A percentile compares a stretch with the other conserved stretches of the same genome.
Conservation (phyloP, 2,113 vertebrate genomes). For the Boulengeromyrus knoepffleri region DNA sequence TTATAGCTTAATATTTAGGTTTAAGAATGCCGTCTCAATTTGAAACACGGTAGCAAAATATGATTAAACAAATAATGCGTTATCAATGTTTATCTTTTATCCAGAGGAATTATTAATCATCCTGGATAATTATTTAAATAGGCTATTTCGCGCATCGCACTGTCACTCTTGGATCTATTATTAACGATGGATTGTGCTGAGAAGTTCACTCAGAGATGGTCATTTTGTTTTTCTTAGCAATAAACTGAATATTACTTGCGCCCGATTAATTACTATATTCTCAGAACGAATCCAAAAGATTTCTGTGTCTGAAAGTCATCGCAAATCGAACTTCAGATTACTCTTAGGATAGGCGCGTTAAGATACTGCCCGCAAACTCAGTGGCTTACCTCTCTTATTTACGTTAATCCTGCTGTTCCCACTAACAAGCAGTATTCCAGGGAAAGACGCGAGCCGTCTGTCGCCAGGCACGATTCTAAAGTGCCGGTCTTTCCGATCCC, state of each 20-base stretch:
- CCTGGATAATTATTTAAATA: background rate
- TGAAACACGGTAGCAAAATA: background rate
- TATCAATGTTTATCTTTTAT: background rate
- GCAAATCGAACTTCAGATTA: background rate
- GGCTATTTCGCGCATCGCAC: background rate
- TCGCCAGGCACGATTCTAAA: background rate
- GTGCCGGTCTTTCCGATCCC: background rate
- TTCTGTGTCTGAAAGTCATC: background rate
- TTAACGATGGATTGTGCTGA: background rate
- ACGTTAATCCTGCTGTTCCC: background rate
- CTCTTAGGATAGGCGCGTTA: background rate
- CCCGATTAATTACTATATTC: background rate
- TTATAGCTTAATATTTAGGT: background rate
- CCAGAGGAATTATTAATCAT: background rate
- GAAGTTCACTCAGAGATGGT: background rate
- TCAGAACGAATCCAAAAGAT: background rate
- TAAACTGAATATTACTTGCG: background rate
- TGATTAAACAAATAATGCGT: background rate
- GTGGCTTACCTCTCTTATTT: background rate
- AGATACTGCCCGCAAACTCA: background rate
- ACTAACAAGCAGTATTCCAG: slow-evolving; percentile 4
- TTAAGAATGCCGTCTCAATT: background rate
- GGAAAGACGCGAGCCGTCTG: background rate
- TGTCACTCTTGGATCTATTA: background rate
- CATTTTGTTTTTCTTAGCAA: background rate